Conservation (phyloP, 2,797 vertebrate species). For the Rousettus madagascariensis region DNA sequence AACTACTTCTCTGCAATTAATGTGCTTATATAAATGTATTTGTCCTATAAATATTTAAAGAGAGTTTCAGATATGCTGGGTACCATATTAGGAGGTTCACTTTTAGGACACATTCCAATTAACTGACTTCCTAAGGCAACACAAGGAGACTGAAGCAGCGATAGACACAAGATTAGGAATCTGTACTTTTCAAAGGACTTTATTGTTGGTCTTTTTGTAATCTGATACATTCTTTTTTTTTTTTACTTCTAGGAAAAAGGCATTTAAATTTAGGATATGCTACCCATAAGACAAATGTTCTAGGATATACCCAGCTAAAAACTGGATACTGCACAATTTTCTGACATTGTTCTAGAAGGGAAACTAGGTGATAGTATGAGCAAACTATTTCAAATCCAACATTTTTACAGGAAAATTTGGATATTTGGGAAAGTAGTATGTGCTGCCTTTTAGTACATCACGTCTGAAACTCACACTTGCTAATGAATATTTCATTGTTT, state of each 20-base stretch:
- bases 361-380: neutral
- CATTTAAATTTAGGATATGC: neutral
- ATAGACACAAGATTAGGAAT: neutral
- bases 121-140: neutral
- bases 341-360: neutral
- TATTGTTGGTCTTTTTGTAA: neutral
- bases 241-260: neutral
- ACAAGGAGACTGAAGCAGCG: neutral
- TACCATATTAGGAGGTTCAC: neutral
- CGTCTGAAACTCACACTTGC: neutral
- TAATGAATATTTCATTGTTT: neutral
- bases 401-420: neutral
- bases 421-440: neutral
- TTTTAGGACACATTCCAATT: neutral
- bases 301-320: neutral
- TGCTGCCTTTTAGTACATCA: neutral
- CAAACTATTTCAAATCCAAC: neutral
- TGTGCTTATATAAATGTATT: neutral
- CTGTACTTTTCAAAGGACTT: neutral
- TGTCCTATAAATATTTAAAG: constrained; percentile 2
- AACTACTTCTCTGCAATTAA: neutral
- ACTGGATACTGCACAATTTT: neutral
- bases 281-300: neutral
- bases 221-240: neutral
- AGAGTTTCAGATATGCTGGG: neutral